Evolutionary conservation across 1,140 invertebrate genomes (phyloP).

Genomic region (Atta colombica): DNA sequence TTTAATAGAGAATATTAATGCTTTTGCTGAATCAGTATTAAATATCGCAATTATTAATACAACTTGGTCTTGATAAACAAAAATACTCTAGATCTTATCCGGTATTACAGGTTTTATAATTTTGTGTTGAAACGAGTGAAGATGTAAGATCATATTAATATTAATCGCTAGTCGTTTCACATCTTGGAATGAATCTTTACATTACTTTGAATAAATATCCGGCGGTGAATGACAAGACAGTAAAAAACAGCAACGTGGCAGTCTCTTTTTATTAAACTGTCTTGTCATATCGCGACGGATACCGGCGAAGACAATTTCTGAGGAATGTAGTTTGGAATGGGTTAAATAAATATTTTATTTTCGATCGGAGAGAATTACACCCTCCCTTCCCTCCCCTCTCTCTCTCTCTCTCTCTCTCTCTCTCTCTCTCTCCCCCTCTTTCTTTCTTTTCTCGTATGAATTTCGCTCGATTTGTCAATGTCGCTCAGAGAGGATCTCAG

Average conservation of each 20-base stretch:
- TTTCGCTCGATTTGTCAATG: slow-evolving; percentile 57
- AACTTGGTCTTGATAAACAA: not conserved
- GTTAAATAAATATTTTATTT: slow-evolving; percentile 55
- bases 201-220: slow-evolving; percentile 40
- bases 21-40: not conserved
- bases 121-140: not conserved
- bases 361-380: not conserved
- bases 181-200: slow-evolving; percentile 10
- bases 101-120: slow-evolving; percentile 16
- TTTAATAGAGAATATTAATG: slow-evolving; percentile 23
- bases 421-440: not conserved
- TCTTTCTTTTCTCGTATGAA: slow-evolving; percentile 11
- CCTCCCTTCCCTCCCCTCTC: not conserved
- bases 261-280: slow-evolving; percentile 40
- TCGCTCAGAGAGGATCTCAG: slow-evolving; percentile 15
- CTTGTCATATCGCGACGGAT: slow-evolving; percentile 22
- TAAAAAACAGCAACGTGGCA: slow-evolving; percentile 12
- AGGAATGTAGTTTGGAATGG: slow-evolving; percentile 15
- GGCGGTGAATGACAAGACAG: not conserved
- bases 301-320: slow-evolving; percentile 29
- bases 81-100: not conserved
- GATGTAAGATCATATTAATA: not conserved
- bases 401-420: not conserved
- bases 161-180: slow-evolving; percentile 28
- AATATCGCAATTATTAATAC: slow-evolving; percentile 7